A percentile compares a stretch with the other conserved stretches of the same genome.
phyloP scores from a whole-genome alignment of 2,888 invertebrate species.

The Eupithecia centaureata region DNA sequence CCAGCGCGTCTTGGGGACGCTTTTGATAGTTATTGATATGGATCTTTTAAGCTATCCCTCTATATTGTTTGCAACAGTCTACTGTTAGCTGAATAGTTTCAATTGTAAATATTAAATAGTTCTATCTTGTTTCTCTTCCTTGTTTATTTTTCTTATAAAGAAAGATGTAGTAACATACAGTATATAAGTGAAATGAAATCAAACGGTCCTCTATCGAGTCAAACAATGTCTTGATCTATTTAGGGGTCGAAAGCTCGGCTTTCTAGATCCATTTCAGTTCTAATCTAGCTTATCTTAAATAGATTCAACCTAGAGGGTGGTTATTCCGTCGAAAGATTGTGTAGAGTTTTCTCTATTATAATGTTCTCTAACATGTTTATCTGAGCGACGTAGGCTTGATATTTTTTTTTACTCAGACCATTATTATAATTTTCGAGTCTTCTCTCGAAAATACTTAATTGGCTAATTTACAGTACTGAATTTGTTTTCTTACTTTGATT shows the following conservation, averaged over 20 bases:
- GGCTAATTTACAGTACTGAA: too few species aligned
- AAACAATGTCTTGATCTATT: constrained; percentile 14
- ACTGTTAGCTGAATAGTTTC: too few species aligned
- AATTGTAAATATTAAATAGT: too few species aligned
- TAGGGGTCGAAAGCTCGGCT: constrained; percentile 16
- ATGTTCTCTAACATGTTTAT: background rate
- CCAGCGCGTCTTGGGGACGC: too few species aligned
- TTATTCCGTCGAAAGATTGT: background rate
- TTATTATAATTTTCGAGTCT: background rate
- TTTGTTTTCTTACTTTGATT: background rate
- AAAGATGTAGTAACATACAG: too few species aligned
- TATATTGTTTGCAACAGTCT: too few species aligned
- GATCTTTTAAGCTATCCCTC: too few species aligned
- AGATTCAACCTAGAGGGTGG: background rate
- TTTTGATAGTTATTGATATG: too few species aligned
- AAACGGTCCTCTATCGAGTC: background rate
- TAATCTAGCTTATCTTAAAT: constrained; percentile 15
- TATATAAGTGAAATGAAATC: background rate
- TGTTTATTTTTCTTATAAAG: too few species aligned
- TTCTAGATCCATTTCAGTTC: constrained; percentile 14
- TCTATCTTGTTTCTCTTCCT: too few species aligned
- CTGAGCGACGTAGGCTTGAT: background rate
- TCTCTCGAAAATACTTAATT: background rate
- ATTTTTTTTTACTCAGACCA: background rate
- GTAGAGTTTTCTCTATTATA: background rate